Conservation (phyloP, 2,113 vertebrate genomes). For the Hirundichthys speculiger region DNA sequence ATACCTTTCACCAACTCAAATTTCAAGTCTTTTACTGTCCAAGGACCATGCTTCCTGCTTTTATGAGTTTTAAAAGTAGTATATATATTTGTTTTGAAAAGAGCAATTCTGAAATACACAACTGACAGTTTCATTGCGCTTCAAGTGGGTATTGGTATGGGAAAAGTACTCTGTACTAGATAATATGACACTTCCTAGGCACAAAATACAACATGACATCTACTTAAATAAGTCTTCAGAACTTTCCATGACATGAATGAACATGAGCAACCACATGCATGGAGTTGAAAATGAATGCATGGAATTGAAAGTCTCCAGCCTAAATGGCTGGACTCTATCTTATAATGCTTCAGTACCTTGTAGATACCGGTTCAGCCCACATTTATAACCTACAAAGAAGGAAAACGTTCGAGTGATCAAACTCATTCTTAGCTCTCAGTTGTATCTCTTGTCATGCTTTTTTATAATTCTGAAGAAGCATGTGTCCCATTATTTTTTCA, state of each 20-base stretch:
- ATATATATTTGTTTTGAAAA: neutral
- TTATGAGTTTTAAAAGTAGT: too few relatives aligned
- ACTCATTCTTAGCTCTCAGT: too few relatives aligned
- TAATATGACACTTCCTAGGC: neutral
- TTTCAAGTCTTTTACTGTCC: too few relatives aligned
- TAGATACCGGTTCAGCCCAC: too few relatives aligned
- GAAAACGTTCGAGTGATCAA: too few relatives aligned
- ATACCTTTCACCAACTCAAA: too few relatives aligned
- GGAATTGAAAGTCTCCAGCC: neutral
- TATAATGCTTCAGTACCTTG: neutral
- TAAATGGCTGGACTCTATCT: neutral
- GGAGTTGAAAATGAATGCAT: conserved; percentile 8
- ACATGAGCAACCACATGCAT: too few relatives aligned
- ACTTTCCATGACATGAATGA: conserved; percentile 10
- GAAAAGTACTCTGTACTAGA: conserved; percentile 11
- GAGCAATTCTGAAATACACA: neutral
- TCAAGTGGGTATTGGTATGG: conserved; percentile 7
- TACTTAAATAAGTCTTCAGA: neutral
- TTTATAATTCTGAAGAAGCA: too few relatives aligned
- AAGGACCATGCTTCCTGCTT: too few relatives aligned
- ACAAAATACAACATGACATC: neutral
- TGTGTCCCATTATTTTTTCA: too few relatives aligned
- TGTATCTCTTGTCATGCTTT: too few relatives aligned
- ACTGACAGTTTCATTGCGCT: neutral
- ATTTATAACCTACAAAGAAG: too few relatives aligned